Conservation (phyloP, 2,797 vertebrate species). For the Pempheris klunzingeri region DNA sequence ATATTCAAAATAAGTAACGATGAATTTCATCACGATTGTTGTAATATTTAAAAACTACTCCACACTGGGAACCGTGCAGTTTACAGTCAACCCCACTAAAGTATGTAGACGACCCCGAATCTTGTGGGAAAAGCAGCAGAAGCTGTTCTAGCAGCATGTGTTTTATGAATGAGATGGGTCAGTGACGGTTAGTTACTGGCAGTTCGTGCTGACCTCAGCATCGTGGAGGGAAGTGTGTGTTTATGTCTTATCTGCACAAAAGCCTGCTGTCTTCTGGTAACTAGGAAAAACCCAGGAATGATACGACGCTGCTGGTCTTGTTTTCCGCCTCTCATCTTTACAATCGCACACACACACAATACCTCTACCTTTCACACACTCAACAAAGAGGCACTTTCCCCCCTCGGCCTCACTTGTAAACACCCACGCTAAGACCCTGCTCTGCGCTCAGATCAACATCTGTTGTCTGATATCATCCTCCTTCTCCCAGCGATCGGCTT, state of each 20-base stretch:
- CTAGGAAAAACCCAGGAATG: conserved; percentile 22
- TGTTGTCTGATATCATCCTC: conserved; percentile 51
- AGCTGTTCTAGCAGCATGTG: neutral
- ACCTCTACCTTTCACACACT: conserved; percentile 11
- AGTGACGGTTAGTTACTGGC: conserved; percentile 9
- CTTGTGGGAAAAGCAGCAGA: too few species aligned
- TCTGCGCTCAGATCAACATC: conserved; percentile 61
- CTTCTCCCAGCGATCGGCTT: conserved; percentile 56
- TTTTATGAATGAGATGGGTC: conserved; percentile 4
- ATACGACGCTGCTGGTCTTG: conserved; percentile 11
- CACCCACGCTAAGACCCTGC: conserved; percentile 16
- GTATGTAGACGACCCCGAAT: neutral
- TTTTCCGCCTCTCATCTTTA: conserved; percentile 46
- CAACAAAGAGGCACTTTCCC: conserved; percentile 42
- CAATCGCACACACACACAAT: conserved; percentile 29
- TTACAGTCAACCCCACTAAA: neutral
- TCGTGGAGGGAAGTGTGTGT: conserved; percentile 27
- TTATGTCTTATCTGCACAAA: conserved; percentile 47
- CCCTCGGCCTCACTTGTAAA: conserved; percentile 7
- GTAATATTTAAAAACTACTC: neutral
- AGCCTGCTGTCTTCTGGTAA: conserved; percentile 39
- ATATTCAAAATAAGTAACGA: neutral
- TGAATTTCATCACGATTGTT: neutral
- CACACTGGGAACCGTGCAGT: neutral
- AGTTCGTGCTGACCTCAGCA: neutral